These are phyloP conservation scores for Epinephelus cyanopodus DNA, from an alignment of 2,113 vertebrate species.

Conservation along the genomic window DNA sequence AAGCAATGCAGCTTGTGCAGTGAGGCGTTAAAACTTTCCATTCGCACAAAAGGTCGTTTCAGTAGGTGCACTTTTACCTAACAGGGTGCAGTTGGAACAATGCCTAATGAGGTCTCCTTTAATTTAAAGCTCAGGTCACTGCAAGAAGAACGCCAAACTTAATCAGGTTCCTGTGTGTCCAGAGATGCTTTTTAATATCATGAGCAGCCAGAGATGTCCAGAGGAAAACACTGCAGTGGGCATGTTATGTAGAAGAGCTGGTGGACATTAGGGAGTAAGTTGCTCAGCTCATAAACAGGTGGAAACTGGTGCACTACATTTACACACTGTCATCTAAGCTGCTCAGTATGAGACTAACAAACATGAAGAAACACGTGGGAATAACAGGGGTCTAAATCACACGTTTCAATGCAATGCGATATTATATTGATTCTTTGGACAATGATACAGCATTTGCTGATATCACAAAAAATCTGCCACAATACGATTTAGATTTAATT, in stretches of 20 bases:
- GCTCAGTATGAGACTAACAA: background rate
- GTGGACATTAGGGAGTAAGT: background rate
- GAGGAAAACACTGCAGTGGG: slow-evolving; percentile 17
- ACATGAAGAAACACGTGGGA: background rate
- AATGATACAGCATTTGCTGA: no score
- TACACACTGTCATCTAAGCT: background rate
- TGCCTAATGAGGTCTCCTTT: slow-evolving; percentile 46
- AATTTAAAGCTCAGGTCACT: slow-evolving; percentile 48
- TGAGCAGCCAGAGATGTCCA: background rate
- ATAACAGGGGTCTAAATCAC: no score
- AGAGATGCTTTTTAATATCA: slow-evolving; percentile 7
- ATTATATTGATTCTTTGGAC: no score
- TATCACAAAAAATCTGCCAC: no score
- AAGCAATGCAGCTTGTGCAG: slow-evolving; percentile 8
- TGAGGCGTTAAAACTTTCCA: slow-evolving; percentile 15
- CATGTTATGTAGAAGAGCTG: background rate
- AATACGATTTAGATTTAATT: no score
- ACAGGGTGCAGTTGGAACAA: slow-evolving; percentile 29
- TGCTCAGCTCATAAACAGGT: background rate
- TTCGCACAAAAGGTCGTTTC: slow-evolving; percentile 39
- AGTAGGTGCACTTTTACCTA: slow-evolving; percentile 28
- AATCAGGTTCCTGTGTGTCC: background rate
- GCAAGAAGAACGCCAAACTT: slow-evolving; percentile 13
- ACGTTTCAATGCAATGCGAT: no score
- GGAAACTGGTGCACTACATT: background rate